Evolutionary conservation across 2,888 invertebrate species (phyloP).

Genomic region (Labia minor): DNA sequence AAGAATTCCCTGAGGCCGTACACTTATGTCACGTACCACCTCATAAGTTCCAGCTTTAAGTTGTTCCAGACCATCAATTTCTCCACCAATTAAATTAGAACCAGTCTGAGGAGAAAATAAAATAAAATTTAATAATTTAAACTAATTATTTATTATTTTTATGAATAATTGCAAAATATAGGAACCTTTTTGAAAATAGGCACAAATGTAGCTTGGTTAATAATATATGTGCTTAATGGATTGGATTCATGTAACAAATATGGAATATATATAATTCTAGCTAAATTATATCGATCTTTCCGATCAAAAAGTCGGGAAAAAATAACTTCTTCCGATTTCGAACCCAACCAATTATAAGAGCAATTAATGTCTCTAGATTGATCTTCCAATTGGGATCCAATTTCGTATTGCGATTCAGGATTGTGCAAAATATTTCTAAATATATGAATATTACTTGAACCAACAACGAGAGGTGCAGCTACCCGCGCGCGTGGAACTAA

Average conservation of each 20-base stretch:
- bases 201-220: conserved; percentile 62
- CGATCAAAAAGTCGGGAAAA: conserved; percentile 68
- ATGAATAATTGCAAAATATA: too few relatives aligned
- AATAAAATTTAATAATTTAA: conserved; percentile 31
- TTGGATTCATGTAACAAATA: conserved; percentile 82
- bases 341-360: conserved; percentile 88
- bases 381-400: conserved; percentile 89
- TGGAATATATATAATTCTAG: conserved; percentile 82
- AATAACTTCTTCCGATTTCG: conserved; percentile 57
- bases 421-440: conserved; percentile 87
- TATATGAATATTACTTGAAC: conserved; percentile 72
- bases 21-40: conserved; percentile 88
- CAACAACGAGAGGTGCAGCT: conserved; percentile 82
- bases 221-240: conserved; percentile 73
- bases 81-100: conserved; percentile 70
- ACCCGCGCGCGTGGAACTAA: conserved; percentile 84
- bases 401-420: conserved; percentile 80
- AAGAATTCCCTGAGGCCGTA: conserved; percentile 83
- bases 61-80: conserved; percentile 82
- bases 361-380: conserved; percentile 91
- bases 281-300: conserved; percentile 88
- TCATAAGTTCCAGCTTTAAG: conserved; percentile 75
- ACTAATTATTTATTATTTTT: too few relatives aligned
- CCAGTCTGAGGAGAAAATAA: too few relatives aligned
- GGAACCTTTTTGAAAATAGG: conserved; percentile 50